Evolutionary conservation across 2,888 invertebrate species (phyloP).

Genomic region (Crioceris asparagi): DNA sequence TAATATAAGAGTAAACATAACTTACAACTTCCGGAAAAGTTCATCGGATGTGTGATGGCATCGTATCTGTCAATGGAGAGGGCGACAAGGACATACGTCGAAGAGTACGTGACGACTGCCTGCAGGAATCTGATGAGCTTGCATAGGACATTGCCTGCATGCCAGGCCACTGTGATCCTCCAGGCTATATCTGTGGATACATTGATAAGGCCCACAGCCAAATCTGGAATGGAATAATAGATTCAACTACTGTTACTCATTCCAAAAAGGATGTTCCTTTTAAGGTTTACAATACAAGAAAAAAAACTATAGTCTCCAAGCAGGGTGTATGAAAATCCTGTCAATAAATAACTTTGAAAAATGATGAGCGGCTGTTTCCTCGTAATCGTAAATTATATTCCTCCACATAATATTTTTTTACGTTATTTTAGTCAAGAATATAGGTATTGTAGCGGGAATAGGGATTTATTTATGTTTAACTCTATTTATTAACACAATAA

Average conservation of each 20-base stretch:
- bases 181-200: slow-evolving; percentile 85
- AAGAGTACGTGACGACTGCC: slow-evolving; percentile 83
- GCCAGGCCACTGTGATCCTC: slow-evolving; percentile 81
- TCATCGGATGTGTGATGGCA: slow-evolving; percentile 90
- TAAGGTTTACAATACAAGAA: too few relatives aligned
- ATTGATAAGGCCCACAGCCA: slow-evolving; percentile 77
- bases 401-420: too few relatives aligned
- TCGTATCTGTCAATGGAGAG: slow-evolving; percentile 88
- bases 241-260: background rate
- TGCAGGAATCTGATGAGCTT: slow-evolving; percentile 77
- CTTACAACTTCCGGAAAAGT: slow-evolving; percentile 91
- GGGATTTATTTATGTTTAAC: too few relatives aligned
- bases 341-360: too few relatives aligned
- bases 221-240: slow-evolving; percentile 51
- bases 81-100: slow-evolving; percentile 85
- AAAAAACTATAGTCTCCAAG: too few relatives aligned
- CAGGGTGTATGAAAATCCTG: too few relatives aligned
- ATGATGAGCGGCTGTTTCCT: too few relatives aligned
- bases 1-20: slow-evolving; percentile 31
- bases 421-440: too few relatives aligned
- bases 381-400: too few relatives aligned
- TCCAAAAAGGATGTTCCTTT: too few relatives aligned
- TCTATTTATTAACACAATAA: too few relatives aligned
- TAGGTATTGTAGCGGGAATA: too few relatives aligned
- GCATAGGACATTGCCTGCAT: slow-evolving; percentile 80